These are phyloP conservation scores for Apostichopus leukothele DNA, from an alignment of 53 echinoderm and acorn worm species.

Conservation along the genomic window DNA sequence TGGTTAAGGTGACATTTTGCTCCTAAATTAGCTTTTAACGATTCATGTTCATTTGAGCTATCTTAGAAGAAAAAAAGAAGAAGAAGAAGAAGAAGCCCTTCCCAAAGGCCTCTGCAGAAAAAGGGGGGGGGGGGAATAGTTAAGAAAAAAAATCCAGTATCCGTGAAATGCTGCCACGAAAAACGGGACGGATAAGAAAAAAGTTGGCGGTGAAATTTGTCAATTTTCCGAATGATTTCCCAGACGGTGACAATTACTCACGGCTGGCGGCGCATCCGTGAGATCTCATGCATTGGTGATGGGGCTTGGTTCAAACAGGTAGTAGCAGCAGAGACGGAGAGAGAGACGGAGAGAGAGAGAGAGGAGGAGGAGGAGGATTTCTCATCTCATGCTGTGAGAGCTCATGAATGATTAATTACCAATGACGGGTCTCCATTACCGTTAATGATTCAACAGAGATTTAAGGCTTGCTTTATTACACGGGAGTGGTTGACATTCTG, in stretches of 20 bases:
- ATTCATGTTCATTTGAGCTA: not conserved
- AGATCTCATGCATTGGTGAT: slow-evolving; percentile 4
- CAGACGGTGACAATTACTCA: not conserved
- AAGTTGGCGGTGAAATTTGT: slow-evolving; percentile 9
- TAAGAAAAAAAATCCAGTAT: not conserved
- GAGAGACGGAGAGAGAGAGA: no score
- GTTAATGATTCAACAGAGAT: not conserved
- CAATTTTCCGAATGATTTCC: slow-evolving; percentile 38
- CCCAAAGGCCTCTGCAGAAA: not conserved
- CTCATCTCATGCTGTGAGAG: not conserved
- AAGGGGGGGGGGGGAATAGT: no score
- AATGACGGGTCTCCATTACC: not conserved
- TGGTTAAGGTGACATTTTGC: not conserved
- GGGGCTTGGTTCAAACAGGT: not conserved
- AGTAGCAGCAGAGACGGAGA: no score
- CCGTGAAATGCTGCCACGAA: not conserved
- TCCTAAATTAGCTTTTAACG: slow-evolving; percentile 11
- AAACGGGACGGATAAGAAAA: not conserved
- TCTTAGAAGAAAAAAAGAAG: not conserved
- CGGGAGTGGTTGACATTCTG: no score
- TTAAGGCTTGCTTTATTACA: no score
- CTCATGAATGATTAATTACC: not conserved
- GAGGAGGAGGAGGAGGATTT: not conserved
- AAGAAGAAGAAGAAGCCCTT: not conserved
- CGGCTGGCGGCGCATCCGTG: not conserved